Evolutionary conservation across 2,113 vertebrate genomes (phyloP), one percentile per base, ranked within the genome.

Genomic region (Ptychochromis oligacanthus): DNA sequence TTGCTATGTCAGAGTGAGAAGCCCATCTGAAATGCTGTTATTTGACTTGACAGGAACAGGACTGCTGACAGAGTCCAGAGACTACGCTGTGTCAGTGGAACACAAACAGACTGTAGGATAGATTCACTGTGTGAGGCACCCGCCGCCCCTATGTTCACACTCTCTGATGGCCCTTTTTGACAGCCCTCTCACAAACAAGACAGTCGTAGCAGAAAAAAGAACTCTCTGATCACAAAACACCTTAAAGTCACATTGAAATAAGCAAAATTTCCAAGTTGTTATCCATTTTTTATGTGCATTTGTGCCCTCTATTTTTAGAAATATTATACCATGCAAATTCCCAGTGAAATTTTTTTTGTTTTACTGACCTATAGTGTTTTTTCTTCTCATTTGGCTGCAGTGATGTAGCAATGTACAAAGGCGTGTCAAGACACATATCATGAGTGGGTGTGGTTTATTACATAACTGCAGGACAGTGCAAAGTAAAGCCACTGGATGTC

Each of bases 1-100:
- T 57, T 26, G n/a, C 58, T 22, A 18, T 87, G 83, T 91, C 92
- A 86, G 84, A 90, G 81, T 7, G 61, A 36, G 58, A 52, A 75
- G 83, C 80, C 80, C 61, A 13, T 88, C 86, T 88, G 88, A 94
- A 90, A 91, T 62, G 80, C 87, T 80, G 90, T 93, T 92, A 94
- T 94, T 91, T 87, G 89, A 93, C 80, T 88, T 93, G 94, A 93
- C 94, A 93, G 92, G 86, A 93, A 90, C 91, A 84, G 60, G 64
- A 46, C 83, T 88, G 86, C 76, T 83, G 88, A 94, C 91, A 90
- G 91, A 91, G 94, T 93, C 93, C 90, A 90, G 94, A 93, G 94
- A 94, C 85, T 75, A 52, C 61, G 56, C 58, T 70, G 88, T 93
- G 93, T 94, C 91, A 90, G 90, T 82, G 90, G 81, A 94, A 76